Evolutionary conservation across 2,113 vertebrate genomes (phyloP).

Genomic region (Fulica atra): DNA sequence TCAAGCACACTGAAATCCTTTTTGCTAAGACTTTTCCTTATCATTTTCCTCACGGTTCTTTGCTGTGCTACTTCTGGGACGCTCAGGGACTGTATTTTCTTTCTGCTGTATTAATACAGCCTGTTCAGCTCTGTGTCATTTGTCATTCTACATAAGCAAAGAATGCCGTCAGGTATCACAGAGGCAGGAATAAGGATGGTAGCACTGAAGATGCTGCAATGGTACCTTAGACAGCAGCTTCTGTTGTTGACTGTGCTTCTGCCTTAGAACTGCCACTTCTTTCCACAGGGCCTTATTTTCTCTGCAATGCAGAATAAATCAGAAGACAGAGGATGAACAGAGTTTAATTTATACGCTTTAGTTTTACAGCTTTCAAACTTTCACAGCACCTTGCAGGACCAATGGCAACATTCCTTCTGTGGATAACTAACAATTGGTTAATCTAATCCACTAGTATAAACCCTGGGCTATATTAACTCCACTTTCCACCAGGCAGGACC

Average conservation of each 20-base stretch:
- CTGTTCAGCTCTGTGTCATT: slow-evolving; percentile 66
- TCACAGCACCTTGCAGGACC: slow-evolving; percentile 39
- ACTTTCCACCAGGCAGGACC: neutral
- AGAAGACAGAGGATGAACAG: slow-evolving; percentile 58
- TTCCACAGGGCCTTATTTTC: slow-evolving; percentile 71
- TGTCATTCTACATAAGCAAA: slow-evolving; percentile 62
- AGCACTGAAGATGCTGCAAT: slow-evolving; percentile 52
- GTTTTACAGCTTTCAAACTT: slow-evolving; percentile 47
- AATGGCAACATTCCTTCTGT: neutral
- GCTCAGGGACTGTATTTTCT: slow-evolving; percentile 40
- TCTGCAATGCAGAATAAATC: slow-evolving; percentile 68
- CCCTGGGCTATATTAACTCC: neutral
- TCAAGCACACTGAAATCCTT: neutral
- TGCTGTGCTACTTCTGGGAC: slow-evolving; percentile 36
- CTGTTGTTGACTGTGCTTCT: slow-evolving; percentile 76
- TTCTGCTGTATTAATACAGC: slow-evolving; percentile 21
- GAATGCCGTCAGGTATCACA: slow-evolving; percentile 33
- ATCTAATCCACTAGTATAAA: neutral
- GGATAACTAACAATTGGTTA: neutral
- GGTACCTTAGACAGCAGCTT: slow-evolving; percentile 75
- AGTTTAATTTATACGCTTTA: slow-evolving; percentile 44
- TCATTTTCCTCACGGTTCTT: neutral
- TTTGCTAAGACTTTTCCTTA: neutral
- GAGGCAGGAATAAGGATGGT: slow-evolving; percentile 46
- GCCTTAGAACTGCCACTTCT: slow-evolving; percentile 71